Conservation (phyloP, 2,113 vertebrate genomes). For the Scomber japonicus region DNA sequence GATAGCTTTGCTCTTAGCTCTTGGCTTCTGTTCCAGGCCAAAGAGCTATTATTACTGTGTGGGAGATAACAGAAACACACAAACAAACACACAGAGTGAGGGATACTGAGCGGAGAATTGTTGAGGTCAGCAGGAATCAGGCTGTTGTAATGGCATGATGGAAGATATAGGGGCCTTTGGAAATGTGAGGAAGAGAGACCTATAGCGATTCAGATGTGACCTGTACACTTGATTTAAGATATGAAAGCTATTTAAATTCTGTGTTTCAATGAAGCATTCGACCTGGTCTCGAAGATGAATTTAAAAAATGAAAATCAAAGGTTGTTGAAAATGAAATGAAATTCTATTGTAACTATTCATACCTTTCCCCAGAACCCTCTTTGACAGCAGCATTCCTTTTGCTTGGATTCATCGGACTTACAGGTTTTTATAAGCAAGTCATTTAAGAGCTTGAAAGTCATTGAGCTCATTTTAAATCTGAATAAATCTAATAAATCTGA, state of each 20-base stretch:
- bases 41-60: conserved; percentile 54
- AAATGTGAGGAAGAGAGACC: not conserved
- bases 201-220: not conserved
- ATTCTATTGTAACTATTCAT: not conserved
- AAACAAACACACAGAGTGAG: conserved; percentile 3
- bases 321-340: not conserved
- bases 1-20: conserved; percentile 57
- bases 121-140: conserved; percentile 31
- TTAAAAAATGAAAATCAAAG: not conserved
- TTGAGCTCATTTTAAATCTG: not conserved
- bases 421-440: not conserved
- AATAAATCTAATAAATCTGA: too few species aligned
- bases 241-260: not conserved
- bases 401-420: not conserved
- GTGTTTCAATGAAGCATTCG: not conserved
- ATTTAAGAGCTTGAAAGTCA: too few species aligned
- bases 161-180: not conserved
- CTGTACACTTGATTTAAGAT: not conserved
- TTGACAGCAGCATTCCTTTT: not conserved
- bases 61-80: conserved; percentile 52
- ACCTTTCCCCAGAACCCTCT: too few species aligned
- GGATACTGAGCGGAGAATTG: conserved; percentile 24
- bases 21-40: conserved; percentile 59
- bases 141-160: conserved; percentile 20
- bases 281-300: not conserved